Percentiles rank a stretch among this genome's conserved stretches.
phyloP scores from a whole-genome alignment of 2,888 invertebrate genomes.

The Ophion ventricosus region DNA sequence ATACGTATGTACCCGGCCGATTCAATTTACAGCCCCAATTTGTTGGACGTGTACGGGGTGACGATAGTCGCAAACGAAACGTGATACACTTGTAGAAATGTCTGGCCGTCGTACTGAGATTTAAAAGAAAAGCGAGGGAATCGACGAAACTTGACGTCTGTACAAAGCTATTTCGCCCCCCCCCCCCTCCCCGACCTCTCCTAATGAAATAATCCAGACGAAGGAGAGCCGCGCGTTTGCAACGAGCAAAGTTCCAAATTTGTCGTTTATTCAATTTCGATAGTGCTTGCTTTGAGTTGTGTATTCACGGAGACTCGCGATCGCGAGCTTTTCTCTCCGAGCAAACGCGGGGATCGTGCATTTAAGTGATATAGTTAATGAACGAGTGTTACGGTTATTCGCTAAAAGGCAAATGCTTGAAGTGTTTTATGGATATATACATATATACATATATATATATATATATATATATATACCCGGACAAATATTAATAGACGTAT shows the following conservation, averaged over 20 bases:
- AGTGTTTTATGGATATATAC: constrained; percentile 64
- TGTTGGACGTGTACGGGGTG: constrained; percentile 38
- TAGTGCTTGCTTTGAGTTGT: constrained; percentile 8
- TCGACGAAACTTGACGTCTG: constrained; percentile 17
- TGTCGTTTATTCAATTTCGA: not conserved
- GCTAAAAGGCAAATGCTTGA: constrained; percentile 77
- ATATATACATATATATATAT: not conserved
- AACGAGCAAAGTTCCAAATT: constrained; percentile 37
- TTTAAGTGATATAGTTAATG: constrained; percentile 70
- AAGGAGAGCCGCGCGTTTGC: constrained; percentile 38
- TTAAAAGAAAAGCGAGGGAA: constrained; percentile 17
- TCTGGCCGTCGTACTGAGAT: constrained; percentile 9
- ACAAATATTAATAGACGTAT: constrained; percentile 45
- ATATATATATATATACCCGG: not conserved
- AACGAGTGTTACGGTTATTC: constrained; percentile 64
- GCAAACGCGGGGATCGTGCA: constrained; percentile 65
- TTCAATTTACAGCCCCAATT: constrained; percentile 35
- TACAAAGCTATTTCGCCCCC: constrained; percentile 43
- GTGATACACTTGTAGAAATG: constrained; percentile 55
- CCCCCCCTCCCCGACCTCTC: not conserved
- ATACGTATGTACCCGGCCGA: constrained; percentile 3
- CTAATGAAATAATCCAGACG: not conserved
- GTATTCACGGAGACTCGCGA: constrained; percentile 23
- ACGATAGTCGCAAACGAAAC: constrained; percentile 57
- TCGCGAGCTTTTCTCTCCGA: not conserved